phyloP scores from a whole-genome alignment of 2,797 vertebrate species.

The Cossypha caffra region DNA sequence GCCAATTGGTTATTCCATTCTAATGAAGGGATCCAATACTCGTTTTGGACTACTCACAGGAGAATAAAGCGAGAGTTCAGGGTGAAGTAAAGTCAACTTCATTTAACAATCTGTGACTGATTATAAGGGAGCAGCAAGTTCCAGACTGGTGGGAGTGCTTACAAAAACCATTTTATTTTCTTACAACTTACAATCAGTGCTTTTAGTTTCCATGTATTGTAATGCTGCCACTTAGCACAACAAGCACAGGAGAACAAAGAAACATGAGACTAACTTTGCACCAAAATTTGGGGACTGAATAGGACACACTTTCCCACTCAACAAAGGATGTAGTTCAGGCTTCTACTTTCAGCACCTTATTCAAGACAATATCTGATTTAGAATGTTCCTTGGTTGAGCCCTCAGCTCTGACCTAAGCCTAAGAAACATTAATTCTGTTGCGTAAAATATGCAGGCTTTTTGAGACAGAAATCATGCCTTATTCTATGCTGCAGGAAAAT shows the following conservation, averaged over 20 bases:
- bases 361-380: background rate
- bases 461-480: background rate
- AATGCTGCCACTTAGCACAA: background rate
- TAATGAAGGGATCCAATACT: conserved; percentile 57
- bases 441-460: background rate
- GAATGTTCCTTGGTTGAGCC: background rate
- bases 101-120: conserved; percentile 67
- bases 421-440: background rate
- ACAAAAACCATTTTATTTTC: conserved; percentile 49
- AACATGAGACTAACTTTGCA: conserved; percentile 9
- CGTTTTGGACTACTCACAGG: conserved; percentile 31
- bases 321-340: background rate
- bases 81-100: conserved; percentile 41
- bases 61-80: conserved; percentile 49
- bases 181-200: conserved; percentile 47
- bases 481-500: background rate
- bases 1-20: conserved; percentile 54
- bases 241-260: conserved; percentile 33
- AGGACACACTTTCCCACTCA: conserved; percentile 6
- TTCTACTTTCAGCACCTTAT: conserved; percentile 45
- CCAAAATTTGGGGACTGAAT: conserved; percentile 22
- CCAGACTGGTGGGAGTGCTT: conserved; percentile 63
- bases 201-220: conserved; percentile 32
- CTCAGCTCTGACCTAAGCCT: background rate
- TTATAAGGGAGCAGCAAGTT: conserved; percentile 68